Conservation (phyloP, 1,140 invertebrate genomes). For the Lepidurus couesii region DNA sequence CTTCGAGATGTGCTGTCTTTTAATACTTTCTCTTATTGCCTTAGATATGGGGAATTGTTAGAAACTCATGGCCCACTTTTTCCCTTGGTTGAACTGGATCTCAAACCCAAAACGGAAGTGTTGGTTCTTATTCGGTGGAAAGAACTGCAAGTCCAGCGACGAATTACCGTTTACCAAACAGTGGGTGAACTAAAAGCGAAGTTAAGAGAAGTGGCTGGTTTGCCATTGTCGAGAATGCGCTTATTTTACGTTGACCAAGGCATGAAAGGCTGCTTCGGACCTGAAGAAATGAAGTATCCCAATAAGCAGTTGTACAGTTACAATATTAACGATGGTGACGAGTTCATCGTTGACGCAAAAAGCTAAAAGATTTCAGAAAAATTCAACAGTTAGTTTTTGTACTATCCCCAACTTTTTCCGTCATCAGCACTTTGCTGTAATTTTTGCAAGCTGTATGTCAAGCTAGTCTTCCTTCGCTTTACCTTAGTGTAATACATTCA, state of each 20-base stretch:
- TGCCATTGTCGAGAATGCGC: slow-evolving; percentile 73
- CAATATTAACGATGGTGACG: slow-evolving; percentile 81
- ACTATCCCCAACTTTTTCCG: no score
- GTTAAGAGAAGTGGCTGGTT: slow-evolving; percentile 68
- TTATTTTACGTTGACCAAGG: slow-evolving; percentile 74
- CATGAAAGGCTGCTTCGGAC: slow-evolving; percentile 54
- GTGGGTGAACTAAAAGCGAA: slow-evolving; percentile 39
- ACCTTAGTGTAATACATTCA: no score
- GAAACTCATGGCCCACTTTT: slow-evolving; percentile 77
- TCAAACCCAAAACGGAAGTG: slow-evolving; percentile 75
- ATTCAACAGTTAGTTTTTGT: background rate
- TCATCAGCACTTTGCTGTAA: no score
- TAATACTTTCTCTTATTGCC: slow-evolving; percentile 40
- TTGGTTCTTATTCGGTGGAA: slow-evolving; percentile 59
- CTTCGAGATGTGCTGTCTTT: background rate
- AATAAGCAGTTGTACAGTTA: slow-evolving; percentile 84
- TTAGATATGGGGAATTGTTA: slow-evolving; percentile 72
- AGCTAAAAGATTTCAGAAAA: slow-evolving; percentile 25
- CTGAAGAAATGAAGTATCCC: slow-evolving; percentile 80
- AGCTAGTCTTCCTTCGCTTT: no score
- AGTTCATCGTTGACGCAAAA: slow-evolving; percentile 72
- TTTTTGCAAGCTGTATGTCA: no score
- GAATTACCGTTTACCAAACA: slow-evolving; percentile 47
- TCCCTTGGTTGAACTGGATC: slow-evolving; percentile 75
- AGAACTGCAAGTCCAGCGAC: slow-evolving; percentile 57